A percentile compares a stretch with the other conserved stretches of the same genome.
phyloP scores from a whole-genome alignment of 2,888 invertebrate species.

The Schizaphis graminum region DNA sequence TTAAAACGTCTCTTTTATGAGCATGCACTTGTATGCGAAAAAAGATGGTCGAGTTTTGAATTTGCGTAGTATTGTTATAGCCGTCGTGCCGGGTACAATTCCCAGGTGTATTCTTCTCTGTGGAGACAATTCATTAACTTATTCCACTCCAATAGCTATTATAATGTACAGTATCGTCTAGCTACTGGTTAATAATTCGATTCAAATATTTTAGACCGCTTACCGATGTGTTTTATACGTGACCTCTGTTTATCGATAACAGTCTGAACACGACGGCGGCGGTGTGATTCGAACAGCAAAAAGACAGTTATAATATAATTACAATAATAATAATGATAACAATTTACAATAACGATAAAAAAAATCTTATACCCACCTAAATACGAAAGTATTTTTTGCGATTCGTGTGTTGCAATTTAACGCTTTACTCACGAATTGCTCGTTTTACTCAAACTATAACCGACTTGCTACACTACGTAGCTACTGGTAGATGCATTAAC shows the following conservation, averaged over 20 bases:
- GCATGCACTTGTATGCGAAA: not conserved
- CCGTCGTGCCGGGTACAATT: not conserved
- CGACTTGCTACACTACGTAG: not conserved
- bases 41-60: not conserved
- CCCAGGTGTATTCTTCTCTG: not conserved
- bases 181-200: conserved; percentile 47
- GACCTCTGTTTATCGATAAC: conserved; percentile 21
- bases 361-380: not conserved
- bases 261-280: not conserved
- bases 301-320: not conserved
- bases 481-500: too few species aligned
- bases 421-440: not conserved
- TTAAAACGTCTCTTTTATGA: conserved; percentile 52
- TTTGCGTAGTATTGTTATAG: conserved; percentile 4
- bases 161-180: not conserved
- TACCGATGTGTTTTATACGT: conserved; percentile 39
- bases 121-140: conserved; percentile 35
- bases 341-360: not conserved
- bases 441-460: not conserved
- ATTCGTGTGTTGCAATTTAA: not conserved
- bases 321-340: not conserved
- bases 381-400: not conserved
- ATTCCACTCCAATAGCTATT: not conserved
- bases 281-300: not conserved
- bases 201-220: conserved; percentile 48